phyloP scores from a whole-genome alignment of 2,113 vertebrate species.

The Daubentonia madagascariensis region DNA sequence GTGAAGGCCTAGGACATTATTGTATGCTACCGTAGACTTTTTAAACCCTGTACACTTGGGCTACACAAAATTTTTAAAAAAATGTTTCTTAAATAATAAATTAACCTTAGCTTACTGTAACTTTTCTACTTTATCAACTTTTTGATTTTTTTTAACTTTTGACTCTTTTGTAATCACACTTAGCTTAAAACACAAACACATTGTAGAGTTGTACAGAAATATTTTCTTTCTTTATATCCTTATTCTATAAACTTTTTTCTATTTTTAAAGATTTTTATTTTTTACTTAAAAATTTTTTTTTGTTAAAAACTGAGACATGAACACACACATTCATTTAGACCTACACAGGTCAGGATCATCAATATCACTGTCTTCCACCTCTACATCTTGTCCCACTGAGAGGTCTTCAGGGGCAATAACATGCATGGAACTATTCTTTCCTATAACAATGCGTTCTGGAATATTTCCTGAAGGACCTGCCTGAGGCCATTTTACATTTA shows the following conservation, averaged over 20 bases:
- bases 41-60: background rate
- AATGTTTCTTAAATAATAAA: background rate
- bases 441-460: background rate
- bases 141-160: background rate
- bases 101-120: background rate
- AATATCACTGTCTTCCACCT: background rate
- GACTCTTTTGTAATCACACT: no score
- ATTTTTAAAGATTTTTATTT: background rate
- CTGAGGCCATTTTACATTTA: no score
- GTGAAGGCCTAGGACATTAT: background rate
- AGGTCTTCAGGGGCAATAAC: background rate
- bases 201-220: background rate
- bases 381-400: background rate
- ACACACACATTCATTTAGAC: background rate
- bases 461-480: no score
- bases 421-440: background rate
- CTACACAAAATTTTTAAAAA: background rate
- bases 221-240: background rate
- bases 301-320: background rate
- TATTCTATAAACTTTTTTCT: background rate
- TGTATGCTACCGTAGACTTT: background rate
- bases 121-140: background rate
- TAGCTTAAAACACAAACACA: background rate
- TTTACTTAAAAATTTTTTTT: background rate
- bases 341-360: background rate